phyloP scores from a whole-genome alignment of 2,113 vertebrate species.

The Actenoides lindsayi region DNA sequence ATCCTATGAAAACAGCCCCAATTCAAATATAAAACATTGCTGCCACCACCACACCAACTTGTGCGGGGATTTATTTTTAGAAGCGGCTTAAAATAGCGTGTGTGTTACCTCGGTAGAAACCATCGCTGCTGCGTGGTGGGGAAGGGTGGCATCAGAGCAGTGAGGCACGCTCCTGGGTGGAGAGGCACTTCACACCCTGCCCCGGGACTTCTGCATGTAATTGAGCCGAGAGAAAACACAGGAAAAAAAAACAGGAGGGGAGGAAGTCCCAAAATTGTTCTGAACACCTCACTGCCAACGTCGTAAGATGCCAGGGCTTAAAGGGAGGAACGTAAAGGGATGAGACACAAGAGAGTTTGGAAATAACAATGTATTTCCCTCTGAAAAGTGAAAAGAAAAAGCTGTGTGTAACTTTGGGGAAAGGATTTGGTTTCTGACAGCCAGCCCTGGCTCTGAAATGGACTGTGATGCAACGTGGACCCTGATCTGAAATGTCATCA shows the following conservation, averaged over 20 bases:
- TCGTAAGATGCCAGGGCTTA: not conserved
- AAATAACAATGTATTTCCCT: not conserved
- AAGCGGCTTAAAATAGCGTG: not conserved
- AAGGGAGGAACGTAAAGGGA: not conserved
- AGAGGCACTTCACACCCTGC: not conserved
- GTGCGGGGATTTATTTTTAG: slow-evolving; percentile 43
- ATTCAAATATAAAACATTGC: not conserved
- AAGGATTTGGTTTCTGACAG: not conserved
- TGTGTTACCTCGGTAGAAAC: not conserved
- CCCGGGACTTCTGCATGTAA: not conserved
- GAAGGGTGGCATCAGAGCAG: not conserved
- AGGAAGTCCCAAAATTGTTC: not conserved
- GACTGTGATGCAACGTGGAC: not conserved
- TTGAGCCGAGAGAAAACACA: not conserved
- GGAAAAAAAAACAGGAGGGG: not conserved
- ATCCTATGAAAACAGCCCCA: not conserved
- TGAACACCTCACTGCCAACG: not conserved
- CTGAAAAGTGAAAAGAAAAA: not conserved
- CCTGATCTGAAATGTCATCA: not conserved
- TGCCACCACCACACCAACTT: not conserved
- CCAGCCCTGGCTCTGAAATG: accelerated
- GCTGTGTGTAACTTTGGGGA: not conserved
- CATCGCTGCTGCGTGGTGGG: not conserved
- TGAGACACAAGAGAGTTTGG: not conserved
- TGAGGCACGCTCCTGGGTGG: not conserved